Conservation (phyloP, 2,797 vertebrate species). For the Decapterus maruadsi region DNA sequence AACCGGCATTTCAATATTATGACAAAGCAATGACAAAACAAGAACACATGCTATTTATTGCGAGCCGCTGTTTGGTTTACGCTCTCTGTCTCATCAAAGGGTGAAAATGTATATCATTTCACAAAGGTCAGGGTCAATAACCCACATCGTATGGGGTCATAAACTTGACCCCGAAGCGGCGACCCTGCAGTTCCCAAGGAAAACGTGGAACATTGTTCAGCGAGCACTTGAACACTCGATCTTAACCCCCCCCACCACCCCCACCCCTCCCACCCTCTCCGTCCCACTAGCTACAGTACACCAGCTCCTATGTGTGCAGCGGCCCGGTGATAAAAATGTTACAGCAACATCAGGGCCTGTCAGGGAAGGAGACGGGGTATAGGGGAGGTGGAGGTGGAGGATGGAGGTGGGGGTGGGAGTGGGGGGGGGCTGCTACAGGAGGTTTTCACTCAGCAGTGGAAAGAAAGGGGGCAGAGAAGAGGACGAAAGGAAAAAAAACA, state of each 20-base stretch:
- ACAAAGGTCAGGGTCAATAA: conserved; percentile 59
- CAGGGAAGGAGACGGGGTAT: conserved; percentile 41
- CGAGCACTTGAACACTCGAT: conserved; percentile 38
- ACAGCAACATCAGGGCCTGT: conserved; percentile 64
- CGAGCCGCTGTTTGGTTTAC: conserved; percentile 3
- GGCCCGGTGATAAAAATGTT: conserved; percentile 66
- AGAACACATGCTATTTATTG: conserved; percentile 42
- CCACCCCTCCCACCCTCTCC: not conserved
- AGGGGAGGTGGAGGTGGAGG: not conserved
- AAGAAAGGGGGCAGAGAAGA: conserved; percentile 47
- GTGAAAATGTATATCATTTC: conserved; percentile 29
- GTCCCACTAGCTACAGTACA: conserved; percentile 35
- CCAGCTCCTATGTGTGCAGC: conserved; percentile 55
- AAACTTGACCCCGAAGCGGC: conserved; percentile 53
- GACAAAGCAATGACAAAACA: conserved; percentile 41
- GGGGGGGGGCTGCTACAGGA: conserved; percentile 29
- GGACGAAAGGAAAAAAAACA: conserved; percentile 39
- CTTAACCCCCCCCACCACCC: not conserved
- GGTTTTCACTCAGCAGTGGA: conserved; percentile 66
- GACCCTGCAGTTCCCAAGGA: conserved; percentile 36
- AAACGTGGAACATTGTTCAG: conserved; percentile 46
- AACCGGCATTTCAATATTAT: conserved; percentile 30
- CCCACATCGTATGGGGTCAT: conserved; percentile 46
- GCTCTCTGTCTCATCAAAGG: not conserved
- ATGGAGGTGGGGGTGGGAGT: not conserved